Percentiles rank a stretch among this genome's conserved stretches.
Conservation (phyloP, 2,888 invertebrate species). For the Norana najaformis region DNA sequence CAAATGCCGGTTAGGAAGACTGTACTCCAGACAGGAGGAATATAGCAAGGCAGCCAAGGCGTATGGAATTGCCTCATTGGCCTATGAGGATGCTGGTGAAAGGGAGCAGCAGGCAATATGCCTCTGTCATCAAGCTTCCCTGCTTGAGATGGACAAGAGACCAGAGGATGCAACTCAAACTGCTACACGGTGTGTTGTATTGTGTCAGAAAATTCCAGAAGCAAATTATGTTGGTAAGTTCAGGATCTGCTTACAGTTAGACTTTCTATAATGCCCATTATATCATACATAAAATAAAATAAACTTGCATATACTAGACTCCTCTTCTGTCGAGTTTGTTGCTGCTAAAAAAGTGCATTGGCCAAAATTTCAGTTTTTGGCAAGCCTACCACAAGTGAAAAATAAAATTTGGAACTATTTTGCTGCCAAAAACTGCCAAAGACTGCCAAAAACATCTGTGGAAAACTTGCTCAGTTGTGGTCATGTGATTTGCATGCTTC, state of each 20-base stretch:
- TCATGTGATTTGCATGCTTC: neutral
- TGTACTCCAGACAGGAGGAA: conserved; percentile 33
- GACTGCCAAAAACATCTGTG: too few relatives aligned
- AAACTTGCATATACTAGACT: neutral
- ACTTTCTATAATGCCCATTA: neutral
- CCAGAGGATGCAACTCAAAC: conserved; percentile 30
- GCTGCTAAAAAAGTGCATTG: neutral
- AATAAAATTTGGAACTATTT: neutral
- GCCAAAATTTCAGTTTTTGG: neutral
- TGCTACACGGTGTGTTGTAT: conserved; percentile 40
- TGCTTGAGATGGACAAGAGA: conserved; percentile 30
- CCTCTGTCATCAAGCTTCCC: conserved; percentile 41
- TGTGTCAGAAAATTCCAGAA: conserved; percentile 37
- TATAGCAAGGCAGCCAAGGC: conserved; percentile 37
- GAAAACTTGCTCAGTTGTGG: neutral
- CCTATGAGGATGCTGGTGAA: conserved; percentile 41
- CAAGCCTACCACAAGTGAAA: neutral
- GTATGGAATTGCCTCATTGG: conserved; percentile 41
- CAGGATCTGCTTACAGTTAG: neutral
- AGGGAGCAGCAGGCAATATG: conserved; percentile 42
- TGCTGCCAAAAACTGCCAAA: too few relatives aligned
- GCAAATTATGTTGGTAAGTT: conserved; percentile 32
- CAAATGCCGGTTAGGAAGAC: conserved; percentile 29
- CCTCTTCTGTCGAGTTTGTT: neutral
- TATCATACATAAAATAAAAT: neutral